Conservation (phyloP, 1,140 invertebrate genomes). For the Ceratoteleas bidentatus region DNA sequence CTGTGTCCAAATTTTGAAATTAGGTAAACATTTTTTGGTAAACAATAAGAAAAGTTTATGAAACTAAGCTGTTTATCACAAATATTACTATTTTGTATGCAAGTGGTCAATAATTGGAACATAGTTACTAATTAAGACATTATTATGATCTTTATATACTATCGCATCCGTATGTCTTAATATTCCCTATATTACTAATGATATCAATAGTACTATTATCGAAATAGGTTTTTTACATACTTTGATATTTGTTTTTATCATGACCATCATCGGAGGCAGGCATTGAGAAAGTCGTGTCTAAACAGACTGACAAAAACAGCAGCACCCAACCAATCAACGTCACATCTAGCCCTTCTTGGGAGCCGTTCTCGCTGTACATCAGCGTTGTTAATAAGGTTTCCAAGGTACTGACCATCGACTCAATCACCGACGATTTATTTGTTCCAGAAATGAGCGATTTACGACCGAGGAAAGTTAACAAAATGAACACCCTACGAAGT, state of each 20-base stretch:
- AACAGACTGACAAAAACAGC: constrained; percentile 88
- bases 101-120: no score
- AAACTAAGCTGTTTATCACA: no score
- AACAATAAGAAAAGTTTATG: no score
- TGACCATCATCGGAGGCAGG: constrained; percentile 72
- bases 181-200: no score
- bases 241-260: constrained; percentile 78
- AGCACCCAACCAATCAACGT: constrained; percentile 90
- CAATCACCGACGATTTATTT: constrained; percentile 84
- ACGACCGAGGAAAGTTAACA: constrained; percentile 92
- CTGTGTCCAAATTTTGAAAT: no score
- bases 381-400: constrained; percentile 83
- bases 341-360: constrained; percentile 72
- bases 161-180: no score
- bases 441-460: constrained; percentile 86
- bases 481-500: constrained; percentile 88
- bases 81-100: no score
- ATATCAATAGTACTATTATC: no score
- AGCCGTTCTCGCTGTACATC: constrained; percentile 71
- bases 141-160: no score
- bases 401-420: constrained; percentile 84
- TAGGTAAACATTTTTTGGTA: no score
- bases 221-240: constrained; percentile 64
- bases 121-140: no score
- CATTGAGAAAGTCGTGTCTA: constrained; percentile 82